Conservation (phyloP, 2,113 vertebrate species). For the Thermophis baileyi region DNA sequence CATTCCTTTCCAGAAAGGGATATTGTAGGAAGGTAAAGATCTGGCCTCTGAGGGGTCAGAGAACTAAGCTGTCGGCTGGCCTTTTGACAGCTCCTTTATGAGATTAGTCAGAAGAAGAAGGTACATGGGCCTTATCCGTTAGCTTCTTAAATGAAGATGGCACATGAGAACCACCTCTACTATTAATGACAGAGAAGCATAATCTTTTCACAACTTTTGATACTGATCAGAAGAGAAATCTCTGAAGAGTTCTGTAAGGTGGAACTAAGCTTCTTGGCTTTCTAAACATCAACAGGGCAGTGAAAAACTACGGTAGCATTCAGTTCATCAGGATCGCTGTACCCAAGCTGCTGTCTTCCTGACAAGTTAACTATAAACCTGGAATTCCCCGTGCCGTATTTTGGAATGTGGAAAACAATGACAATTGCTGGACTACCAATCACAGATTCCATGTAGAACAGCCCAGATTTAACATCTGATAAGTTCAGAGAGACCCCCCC, state of each 20-base stretch:
- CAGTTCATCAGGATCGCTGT: neutral
- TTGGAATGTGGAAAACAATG: neutral
- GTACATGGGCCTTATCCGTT: neutral
- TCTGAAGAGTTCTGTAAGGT: neutral
- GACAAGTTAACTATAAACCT: neutral
- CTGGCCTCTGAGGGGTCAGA: slow-evolving; percentile 7
- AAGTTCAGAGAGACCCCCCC: too few species aligned
- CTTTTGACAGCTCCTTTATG: neutral
- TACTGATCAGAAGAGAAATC: slow-evolving; percentile 2
- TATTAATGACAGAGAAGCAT: neutral
- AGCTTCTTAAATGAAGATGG: neutral
- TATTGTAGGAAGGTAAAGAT: neutral
- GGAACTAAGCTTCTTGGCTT: slow-evolving; percentile 2
- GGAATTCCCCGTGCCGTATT: neutral
- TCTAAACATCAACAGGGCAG: too few species aligned
- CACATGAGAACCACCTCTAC: neutral
- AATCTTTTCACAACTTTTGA: neutral
- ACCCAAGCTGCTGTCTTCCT: neutral
- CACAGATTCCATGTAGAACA: neutral
- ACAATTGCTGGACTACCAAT: neutral
- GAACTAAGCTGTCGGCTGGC: neutral
- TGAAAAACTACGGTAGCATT: neutral
- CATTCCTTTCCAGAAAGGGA: neutral
- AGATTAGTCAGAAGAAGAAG: neutral
- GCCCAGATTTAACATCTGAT: neutral